These are phyloP conservation scores for Cantharis rufa DNA, from an alignment of 2,888 invertebrate species.

Conservation along the genomic window DNA sequence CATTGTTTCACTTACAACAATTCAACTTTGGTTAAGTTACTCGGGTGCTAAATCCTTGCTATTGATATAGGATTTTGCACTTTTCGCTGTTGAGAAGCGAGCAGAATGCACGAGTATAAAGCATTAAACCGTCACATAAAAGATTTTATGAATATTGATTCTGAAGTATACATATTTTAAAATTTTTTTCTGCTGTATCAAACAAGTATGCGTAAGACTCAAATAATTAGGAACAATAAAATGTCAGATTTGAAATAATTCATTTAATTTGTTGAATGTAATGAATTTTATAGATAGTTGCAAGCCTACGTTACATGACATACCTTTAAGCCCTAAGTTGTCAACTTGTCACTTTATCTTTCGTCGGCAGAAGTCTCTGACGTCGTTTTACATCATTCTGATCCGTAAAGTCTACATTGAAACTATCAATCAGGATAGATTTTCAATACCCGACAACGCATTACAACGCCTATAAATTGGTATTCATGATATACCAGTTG, in stretches of 20 bases:
- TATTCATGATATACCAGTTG: constrained; percentile 24
- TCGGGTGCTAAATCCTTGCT: constrained; percentile 7
- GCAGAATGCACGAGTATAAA: constrained; percentile 2
- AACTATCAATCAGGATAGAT: constrained; percentile 30
- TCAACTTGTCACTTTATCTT: constrained; percentile 29
- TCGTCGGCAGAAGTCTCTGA: constrained; percentile 20
- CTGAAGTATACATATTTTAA: neutral
- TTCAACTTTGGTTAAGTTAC: neutral
- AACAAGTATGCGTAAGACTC: neutral
- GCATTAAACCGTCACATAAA: neutral
- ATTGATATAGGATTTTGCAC: constrained; percentile 14
- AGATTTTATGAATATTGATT: constrained; percentile 1
- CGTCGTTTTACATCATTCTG: constrained; percentile 28
- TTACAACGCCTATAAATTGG: constrained; percentile 30
- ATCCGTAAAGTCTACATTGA: constrained; percentile 29
- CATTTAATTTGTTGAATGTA: constrained; percentile 14
- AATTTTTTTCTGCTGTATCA: neutral
- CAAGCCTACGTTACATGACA: constrained; percentile 16
- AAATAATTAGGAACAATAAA: neutral
- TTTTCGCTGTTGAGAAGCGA: neutral
- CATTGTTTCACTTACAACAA: neutral
- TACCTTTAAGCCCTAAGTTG: constrained; percentile 22
- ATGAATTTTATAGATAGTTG: constrained; percentile 15
- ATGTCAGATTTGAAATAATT: neutral
- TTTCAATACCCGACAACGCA: constrained; percentile 29